phyloP scores from a whole-genome alignment of 2,113 vertebrate species.

The Eptesicus fuscus region DNA sequence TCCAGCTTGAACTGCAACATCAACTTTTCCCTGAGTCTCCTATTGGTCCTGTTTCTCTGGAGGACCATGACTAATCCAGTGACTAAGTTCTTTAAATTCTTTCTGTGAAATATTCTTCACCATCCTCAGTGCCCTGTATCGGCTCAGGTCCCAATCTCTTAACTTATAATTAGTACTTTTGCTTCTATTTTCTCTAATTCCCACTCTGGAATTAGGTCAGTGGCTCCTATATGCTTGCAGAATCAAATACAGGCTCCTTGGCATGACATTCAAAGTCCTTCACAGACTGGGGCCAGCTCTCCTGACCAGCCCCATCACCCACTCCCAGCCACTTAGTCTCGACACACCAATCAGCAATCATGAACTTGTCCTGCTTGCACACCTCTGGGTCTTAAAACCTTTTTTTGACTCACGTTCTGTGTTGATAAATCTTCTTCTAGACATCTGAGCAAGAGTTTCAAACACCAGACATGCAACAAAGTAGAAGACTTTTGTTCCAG shows the following conservation, averaged over 20 bases:
- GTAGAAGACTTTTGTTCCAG: not conserved
- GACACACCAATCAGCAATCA: not conserved
- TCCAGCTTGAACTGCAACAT: not conserved
- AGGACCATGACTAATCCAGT: not conserved
- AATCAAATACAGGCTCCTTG: constrained; percentile 2
- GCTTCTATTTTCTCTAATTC: constrained; percentile 35
- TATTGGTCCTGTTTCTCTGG: not conserved
- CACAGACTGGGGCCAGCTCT: not conserved
- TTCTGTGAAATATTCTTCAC: constrained; percentile 36
- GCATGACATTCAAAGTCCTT: not conserved
- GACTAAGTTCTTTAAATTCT: not conserved
- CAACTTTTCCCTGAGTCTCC: not conserved
- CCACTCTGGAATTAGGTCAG: not conserved
- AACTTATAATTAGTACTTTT: constrained; percentile 20
- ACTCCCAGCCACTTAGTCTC: not conserved
- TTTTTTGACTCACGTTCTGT: not conserved
- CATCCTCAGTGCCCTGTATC: not conserved
- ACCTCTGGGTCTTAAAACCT: not conserved
- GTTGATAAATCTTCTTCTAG: not conserved
- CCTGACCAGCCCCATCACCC: not conserved
- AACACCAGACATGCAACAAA: not conserved
- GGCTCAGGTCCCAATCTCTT: not conserved
- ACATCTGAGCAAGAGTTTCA: not conserved
- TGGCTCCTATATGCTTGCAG: not conserved
- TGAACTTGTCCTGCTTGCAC: not conserved